phyloP scores from a whole-genome alignment of 2,888 invertebrate species.

The Argyra leucocephala region DNA sequence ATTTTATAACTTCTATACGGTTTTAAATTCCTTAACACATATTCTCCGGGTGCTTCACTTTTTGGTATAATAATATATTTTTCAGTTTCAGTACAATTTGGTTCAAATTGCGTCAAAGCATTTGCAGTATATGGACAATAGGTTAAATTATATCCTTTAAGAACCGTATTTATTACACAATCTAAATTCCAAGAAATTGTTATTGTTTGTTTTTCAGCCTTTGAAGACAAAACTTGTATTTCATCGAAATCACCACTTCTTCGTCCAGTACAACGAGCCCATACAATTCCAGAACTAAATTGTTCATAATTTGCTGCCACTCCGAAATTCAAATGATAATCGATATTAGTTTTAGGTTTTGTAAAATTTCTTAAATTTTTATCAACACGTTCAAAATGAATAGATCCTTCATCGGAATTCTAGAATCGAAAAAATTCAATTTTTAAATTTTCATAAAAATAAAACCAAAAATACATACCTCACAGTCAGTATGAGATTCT shows the following conservation, averaged over 20 bases:
- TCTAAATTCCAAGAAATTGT: conserved; percentile 66
- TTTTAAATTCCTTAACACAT: conserved; percentile 51
- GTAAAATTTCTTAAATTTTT: conserved; percentile 30
- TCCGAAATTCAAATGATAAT: conserved; percentile 57
- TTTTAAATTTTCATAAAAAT: conserved; percentile 4
- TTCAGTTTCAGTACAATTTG: conserved; percentile 43
- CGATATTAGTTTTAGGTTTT: conserved; percentile 44
- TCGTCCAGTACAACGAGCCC: conserved; percentile 58
- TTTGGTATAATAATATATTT: conserved; percentile 30
- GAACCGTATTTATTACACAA: conserved; percentile 62
- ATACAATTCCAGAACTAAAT: conserved; percentile 73
- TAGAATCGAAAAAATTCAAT: neutral
- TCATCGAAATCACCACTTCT: conserved; percentile 33
- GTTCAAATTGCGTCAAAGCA: conserved; percentile 9
- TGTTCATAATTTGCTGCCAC: conserved; percentile 64
- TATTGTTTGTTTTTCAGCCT: conserved; percentile 39
- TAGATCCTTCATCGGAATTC: conserved; percentile 46
- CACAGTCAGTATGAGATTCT: conserved; percentile 52
- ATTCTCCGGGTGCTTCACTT: conserved; percentile 30
- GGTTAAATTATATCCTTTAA: conserved; percentile 63
- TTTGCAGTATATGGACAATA: conserved; percentile 55
- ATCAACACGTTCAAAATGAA: conserved; percentile 51
- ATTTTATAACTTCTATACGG: conserved; percentile 65
- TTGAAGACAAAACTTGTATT: conserved; percentile 27
- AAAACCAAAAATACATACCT: conserved; percentile 38